Conservation (phyloP, 92 coral and sea anemone species). For the Heteractis magnifica region DNA sequence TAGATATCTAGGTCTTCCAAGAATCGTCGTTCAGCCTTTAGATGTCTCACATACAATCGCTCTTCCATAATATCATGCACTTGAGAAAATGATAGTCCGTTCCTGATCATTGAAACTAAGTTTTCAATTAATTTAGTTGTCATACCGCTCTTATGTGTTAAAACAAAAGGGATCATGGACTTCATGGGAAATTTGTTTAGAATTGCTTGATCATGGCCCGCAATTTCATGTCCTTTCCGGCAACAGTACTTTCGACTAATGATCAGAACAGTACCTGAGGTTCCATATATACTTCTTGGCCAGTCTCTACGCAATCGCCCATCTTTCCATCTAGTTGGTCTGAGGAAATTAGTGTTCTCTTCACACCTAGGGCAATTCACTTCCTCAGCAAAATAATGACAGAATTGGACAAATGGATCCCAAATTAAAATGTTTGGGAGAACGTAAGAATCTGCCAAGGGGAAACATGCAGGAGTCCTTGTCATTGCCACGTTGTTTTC, state of each 20-base stretch:
- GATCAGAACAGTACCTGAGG: conserved; percentile 27
- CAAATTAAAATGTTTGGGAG: conserved; percentile 41
- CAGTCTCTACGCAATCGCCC: conserved; percentile 9
- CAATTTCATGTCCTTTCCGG: conserved; percentile 33
- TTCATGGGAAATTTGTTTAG: conserved; percentile 12
- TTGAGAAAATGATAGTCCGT: conserved; percentile 48
- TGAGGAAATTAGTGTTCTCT: conserved; percentile 9
- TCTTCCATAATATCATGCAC: conserved; percentile 38
- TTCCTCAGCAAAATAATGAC: conserved; percentile 7
- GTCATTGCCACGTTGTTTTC: neutral
- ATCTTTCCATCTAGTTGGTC: conserved; percentile 32
- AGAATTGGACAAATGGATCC: conserved; percentile 44
- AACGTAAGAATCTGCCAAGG: conserved; percentile 27
- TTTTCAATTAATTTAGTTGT: conserved; percentile 37
- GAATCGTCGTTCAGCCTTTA: conserved; percentile 34
- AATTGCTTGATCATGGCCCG: conserved; percentile 36
- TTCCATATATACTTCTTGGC: conserved; percentile 31
- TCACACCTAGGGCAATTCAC: conserved; percentile 22
- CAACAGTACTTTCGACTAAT: conserved; percentile 46
- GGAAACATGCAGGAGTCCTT: neutral
- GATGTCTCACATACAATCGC: conserved; percentile 20
- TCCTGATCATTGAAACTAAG: conserved; percentile 30
- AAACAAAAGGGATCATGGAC: conserved; percentile 34
- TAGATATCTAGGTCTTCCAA: conserved; percentile 21
- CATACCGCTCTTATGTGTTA: conserved; percentile 45